phyloP scores from a whole-genome alignment of 2,797 vertebrate species.

The Malacoraja senta region DNA sequence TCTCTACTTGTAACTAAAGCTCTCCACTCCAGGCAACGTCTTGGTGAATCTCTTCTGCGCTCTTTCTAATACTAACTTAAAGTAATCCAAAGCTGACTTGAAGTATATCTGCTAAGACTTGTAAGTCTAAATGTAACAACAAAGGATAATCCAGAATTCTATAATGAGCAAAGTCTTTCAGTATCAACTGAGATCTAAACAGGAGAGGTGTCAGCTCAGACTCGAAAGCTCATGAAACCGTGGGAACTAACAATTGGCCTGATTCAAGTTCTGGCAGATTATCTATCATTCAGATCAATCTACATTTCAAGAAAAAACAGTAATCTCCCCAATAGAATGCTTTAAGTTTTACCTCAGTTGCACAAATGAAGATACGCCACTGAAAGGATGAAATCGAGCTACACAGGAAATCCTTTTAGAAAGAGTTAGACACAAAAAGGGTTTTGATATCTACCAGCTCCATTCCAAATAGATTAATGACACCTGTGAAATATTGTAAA shows the following conservation, averaged over 20 bases:
- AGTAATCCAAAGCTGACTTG: not conserved
- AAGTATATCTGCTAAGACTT: not conserved
- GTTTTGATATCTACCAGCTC: not conserved
- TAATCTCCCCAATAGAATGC: not conserved
- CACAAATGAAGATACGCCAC: not conserved
- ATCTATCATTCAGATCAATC: not conserved
- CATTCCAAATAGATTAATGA: not conserved
- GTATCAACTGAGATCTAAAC: not conserved
- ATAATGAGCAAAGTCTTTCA: not conserved
- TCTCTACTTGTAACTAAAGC: no score
- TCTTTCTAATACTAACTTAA: no score
- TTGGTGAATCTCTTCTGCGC: no score
- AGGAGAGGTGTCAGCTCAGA: not conserved
- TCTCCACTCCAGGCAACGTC: no score
- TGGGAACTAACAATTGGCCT: not conserved
- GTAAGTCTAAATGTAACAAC: not conserved
- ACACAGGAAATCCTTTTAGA: not conserved
- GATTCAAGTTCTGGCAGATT: not conserved
- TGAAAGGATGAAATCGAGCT: not conserved
- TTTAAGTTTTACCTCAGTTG: not conserved
- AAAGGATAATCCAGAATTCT: not conserved
- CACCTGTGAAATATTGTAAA: not conserved
- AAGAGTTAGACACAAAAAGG: not conserved
- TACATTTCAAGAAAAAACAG: not conserved
- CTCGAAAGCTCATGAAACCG: not conserved